Base-by-base conservation (phyloP, 2,888 invertebrate genomes). In the Dexiosoma caninum region DNA sequence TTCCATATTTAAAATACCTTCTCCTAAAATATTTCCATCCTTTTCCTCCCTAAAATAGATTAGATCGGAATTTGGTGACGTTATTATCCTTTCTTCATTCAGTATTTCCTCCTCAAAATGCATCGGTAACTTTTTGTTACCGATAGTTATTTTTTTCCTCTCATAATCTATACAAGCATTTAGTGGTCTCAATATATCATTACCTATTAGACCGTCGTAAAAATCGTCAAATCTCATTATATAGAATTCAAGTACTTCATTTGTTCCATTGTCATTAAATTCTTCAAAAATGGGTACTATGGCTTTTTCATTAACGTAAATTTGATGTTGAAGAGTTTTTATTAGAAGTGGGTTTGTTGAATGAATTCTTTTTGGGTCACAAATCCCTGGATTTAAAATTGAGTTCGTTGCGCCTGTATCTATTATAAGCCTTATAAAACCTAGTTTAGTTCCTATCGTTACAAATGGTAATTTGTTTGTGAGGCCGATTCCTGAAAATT, bases 131-230 rank as follows among this genome's bases (percentile, higher is more conserved):
- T 2, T 62, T 30, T 62, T 46, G 32, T 37, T 60, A 42, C 60
- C 62, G 32, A 64, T 64, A 35, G 46, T 64, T 64, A 64, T 49
- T 49, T 46, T 21, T 10, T 49, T 64, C 1, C 21, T 64, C 12
- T 10, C 16, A 35, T 64, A 64, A 19, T 64, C 21, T 2, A 64
- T 64, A 32, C 46, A 49, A 21, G 30, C 16, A 64, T 46, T 9
- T 49, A 16, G 14, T 64, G n/a, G n/a, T n/a, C n/a, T n/a, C n/a
- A n/a, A n/a, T n/a, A n/a, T n/a, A n/a, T n/a, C n/a, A n/a, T n/a
- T 49, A 21, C 49, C 64, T 32, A 64, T 64, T 19, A 64, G 32
- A 49, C 49, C 49, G 6, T 49, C 35, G 23, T 21, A 49, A 37
- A 37, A 37, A n/a, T n/a, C 19, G 7, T 44, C 21, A 49, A 64